Percentiles rank a stretch among this genome's conserved stretches.
These are phyloP conservation scores for Phaenicophaeus curvirostris DNA, from an alignment of 2,797 vertebrate species.

Conservation along the genomic window DNA sequence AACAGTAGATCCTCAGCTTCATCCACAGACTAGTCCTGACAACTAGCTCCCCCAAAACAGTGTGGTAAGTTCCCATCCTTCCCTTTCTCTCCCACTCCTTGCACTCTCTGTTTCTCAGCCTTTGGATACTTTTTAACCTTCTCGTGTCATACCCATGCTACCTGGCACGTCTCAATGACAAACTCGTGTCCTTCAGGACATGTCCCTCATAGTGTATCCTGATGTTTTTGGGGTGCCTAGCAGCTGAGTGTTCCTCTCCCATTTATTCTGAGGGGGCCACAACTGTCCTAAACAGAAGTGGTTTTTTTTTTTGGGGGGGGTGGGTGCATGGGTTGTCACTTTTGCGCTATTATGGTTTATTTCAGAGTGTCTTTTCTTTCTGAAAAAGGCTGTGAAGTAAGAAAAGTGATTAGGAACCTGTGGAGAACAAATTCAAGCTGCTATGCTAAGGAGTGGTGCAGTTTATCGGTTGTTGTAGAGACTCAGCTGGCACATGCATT, in stretches of 20 bases:
- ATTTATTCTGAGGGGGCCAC: background rate
- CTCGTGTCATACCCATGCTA: background rate
- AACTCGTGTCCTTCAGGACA: background rate
- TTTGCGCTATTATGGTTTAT: background rate
- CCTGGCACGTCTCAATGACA: background rate
- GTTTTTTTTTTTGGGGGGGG: too few species aligned
- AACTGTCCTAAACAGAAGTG: background rate
- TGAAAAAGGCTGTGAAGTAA: background rate
- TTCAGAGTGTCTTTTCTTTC: background rate
- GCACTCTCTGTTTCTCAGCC: background rate
- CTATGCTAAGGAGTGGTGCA: background rate
- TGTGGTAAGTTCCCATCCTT: background rate
- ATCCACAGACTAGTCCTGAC: background rate
- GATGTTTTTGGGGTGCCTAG: background rate
- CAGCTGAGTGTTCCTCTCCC: background rate
- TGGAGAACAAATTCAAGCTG: background rate
- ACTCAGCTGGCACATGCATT: background rate
- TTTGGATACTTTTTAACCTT: background rate
- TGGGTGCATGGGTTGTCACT: too few species aligned
- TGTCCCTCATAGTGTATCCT: background rate
- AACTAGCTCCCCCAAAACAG: background rate
- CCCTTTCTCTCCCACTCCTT: background rate
- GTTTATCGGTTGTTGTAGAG: background rate
- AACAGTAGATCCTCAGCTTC: background rate
- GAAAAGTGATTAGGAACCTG: background rate